phyloP scores from a whole-genome alignment of 2,888 invertebrate genomes.

The Cheilosia vulpina region DNA sequence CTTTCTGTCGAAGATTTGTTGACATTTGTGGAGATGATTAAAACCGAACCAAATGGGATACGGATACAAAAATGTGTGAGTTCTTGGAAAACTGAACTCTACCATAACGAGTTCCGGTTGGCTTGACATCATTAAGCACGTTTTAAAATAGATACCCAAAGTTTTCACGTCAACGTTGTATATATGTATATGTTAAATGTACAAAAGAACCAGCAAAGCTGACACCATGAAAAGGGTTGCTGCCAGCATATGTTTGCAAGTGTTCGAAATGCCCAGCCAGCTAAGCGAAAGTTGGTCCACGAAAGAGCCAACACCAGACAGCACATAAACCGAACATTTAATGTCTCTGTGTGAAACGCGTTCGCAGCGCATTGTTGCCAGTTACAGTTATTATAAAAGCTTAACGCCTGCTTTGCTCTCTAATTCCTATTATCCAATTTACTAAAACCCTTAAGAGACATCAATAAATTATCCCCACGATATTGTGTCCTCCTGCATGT shows the following conservation, averaged over 20 bases:
- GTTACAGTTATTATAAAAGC: constrained; percentile 65
- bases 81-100: too few relatives aligned
- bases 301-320: background rate
- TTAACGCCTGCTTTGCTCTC: constrained; percentile 69
- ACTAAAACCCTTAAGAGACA: constrained; percentile 65
- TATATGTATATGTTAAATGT: constrained; percentile 6
- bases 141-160: constrained; percentile 29
- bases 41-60: background rate
- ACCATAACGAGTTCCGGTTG: background rate
- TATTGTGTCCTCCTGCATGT: constrained; percentile 44
- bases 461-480: constrained; percentile 64
- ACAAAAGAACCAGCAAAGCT: constrained; percentile 30
- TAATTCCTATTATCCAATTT: constrained; percentile 72
- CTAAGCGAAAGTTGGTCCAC: constrained; percentile 34
- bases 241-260: constrained; percentile 36
- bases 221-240: constrained; percentile 33
- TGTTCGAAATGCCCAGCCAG: constrained; percentile 9
- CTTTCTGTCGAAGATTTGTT: constrained; percentile 31
- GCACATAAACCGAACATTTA: constrained; percentile 49
- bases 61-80: background rate
- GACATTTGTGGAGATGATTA: background rate
- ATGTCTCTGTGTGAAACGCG: constrained; percentile 45
- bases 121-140: background rate
- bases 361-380: constrained; percentile 38
- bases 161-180: constrained; percentile 38